A percentile compares a stretch with the other conserved stretches of the same genome.
Conservation (phyloP, 2,888 invertebrate genomes). For the Sesia bembeciformis region DNA sequence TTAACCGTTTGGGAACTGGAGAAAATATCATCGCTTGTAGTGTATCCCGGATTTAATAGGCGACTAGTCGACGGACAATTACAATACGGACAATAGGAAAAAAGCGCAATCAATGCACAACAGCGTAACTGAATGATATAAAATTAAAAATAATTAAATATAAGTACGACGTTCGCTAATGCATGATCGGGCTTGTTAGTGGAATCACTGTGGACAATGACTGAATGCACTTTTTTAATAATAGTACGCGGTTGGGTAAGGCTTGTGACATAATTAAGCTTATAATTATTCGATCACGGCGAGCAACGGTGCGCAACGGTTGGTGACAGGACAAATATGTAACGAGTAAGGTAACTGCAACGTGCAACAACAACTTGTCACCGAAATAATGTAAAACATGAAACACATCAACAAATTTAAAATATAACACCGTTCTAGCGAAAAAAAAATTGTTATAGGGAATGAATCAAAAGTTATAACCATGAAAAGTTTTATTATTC, state of each 20-base stretch:
- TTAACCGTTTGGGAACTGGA: no score
- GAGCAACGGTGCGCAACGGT: slow-evolving; percentile 13
- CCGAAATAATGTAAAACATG: no score
- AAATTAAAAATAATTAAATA: slow-evolving; percentile 28
- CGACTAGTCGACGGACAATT: no score
- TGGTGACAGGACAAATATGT: neutral
- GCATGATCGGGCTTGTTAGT: slow-evolving; percentile 10
- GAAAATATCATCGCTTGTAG: no score
- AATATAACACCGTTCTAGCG: no score
- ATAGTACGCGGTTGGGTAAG: slow-evolving; percentile 13
- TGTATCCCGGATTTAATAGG: no score
- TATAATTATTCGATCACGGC: slow-evolving; percentile 17
- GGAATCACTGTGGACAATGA: slow-evolving; percentile 2
- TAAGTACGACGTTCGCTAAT: slow-evolving; percentile 10
- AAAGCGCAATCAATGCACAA: slow-evolving; percentile 2
- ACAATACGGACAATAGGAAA: neutral
- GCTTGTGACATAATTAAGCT: slow-evolving; percentile 23
- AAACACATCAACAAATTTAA: no score
- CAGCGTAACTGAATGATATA: slow-evolving; percentile 14
- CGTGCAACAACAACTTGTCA: no score
- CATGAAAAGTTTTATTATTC: no score
- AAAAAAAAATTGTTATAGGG: no score
- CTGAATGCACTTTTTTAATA: slow-evolving; percentile 12
- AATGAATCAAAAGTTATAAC: no score
- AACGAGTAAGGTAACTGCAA: no score